A percentile compares a stretch with the other conserved stretches of the same genome.
Evolutionary conservation across 2,888 invertebrate genomes (phyloP).

Genomic region (Lomographa bimaculata): DNA sequence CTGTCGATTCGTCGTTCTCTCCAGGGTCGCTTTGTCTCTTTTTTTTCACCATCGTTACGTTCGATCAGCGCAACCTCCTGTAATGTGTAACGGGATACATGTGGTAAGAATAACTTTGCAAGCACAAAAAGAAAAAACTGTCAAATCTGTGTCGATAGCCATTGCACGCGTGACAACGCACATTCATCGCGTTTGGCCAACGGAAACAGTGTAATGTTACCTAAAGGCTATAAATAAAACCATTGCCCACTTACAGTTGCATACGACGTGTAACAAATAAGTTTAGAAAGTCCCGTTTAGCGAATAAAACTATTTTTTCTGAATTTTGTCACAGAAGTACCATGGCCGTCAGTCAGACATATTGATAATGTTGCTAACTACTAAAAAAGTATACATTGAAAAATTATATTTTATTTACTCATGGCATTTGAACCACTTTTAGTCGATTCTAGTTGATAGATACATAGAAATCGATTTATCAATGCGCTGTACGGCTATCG

Average conservation of each 20-base stretch:
- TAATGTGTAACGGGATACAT: conserved; percentile 79
- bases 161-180: conserved; percentile 83
- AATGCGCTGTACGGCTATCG: too few species aligned
- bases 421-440: too few species aligned
- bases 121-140: conserved; percentile 80
- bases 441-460: too few species aligned
- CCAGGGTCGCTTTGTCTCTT: conserved; percentile 87
- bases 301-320: conserved; percentile 50
- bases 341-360: conserved; percentile 69
- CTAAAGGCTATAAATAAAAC: conserved; percentile 41
- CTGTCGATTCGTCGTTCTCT: conserved; percentile 87
- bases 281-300: conserved; percentile 47
- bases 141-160: conserved; percentile 81
- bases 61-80: conserved; percentile 65
- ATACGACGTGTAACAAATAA: conserved; percentile 52
- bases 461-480: too few species aligned
- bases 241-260: conserved; percentile 68
- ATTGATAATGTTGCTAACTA: conserved; percentile 65
- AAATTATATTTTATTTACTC: too few species aligned
- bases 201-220: conserved; percentile 30
- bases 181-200: conserved; percentile 54
- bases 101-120: conserved; percentile 77
- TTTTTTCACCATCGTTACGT: conserved; percentile 87
- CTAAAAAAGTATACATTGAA: conserved; percentile 15
- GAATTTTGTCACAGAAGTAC: conserved; percentile 71